Evolutionary conservation across 1,140 invertebrate genomes (phyloP), one percentile per base, ranked within the genome.

Genomic region (Battus philenor): DNA sequence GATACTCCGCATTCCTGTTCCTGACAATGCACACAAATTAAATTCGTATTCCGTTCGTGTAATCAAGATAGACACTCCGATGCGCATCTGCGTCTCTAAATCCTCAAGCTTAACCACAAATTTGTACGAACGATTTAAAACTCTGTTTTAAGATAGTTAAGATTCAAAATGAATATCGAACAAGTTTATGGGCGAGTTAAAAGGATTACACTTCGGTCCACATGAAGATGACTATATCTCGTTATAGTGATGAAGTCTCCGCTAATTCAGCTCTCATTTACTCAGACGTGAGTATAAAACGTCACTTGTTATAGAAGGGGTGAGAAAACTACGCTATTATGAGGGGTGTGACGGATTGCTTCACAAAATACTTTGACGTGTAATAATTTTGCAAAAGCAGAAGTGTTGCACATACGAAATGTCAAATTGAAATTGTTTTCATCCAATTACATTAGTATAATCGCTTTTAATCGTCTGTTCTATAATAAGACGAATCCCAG

Each of bases 1-100:
- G 54, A 62, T 51, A 51, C 17, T 52, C 24, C 44, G 47, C 54
- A 49, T 22, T 26, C 44, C 45, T 39, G 41, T 33, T 16, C 26
- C 30, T 34, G 34, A 49, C 57, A 47, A 50, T 50, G 53, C 49
- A 65, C 56, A 60, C 61, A 73, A 77, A 80, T 80, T 73, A 71
- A 70, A 75, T 77, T 75, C 59, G 67, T 69, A 75, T 73, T 69
- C 65, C 53, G 53, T 62, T 63, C 59, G 48, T 54, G 61, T 72
- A 76, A 79, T 76, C 68, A 75, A 70, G 59, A 61, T 52, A 69
- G 69, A 71, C 68, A 68, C 55, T 68, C 60, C 50, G 60, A 59
- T 68, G 60, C 73, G 69, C 76, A 80, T 80, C 73, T 80, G 76
- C 48, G 69, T 52, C 54, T 54, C 36, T 26, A 26, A 22, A 34